Conservation (phyloP, 2,888 invertebrate species). For the Hemicrepidius hirtus region DNA sequence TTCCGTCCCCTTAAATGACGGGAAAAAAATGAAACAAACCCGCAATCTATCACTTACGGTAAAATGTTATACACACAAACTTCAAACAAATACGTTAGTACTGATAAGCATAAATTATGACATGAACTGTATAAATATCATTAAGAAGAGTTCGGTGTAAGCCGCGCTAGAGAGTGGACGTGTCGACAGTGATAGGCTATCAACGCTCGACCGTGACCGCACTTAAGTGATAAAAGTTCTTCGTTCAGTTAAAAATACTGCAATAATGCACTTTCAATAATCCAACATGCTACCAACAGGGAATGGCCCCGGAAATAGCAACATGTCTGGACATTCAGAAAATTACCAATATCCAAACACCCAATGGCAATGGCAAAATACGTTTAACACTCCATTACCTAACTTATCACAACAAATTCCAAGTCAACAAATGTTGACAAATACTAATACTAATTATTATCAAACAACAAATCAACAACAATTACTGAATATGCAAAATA, state of each 20-base stretch:
- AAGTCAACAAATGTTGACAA: neutral
- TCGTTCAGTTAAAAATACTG: neutral
- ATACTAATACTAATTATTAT: neutral
- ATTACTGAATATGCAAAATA: slow-evolving; percentile 2
- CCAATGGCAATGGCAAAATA: neutral
- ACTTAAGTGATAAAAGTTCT: neutral
- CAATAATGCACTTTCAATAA: neutral
- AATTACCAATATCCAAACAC: slow-evolving; percentile 5
- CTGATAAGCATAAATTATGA: too few species aligned
- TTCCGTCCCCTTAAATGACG: too few species aligned
- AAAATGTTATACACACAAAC: too few species aligned
- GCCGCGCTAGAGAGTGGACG: neutral
- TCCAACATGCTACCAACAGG: neutral
- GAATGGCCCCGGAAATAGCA: neutral
- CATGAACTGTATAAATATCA: too few species aligned
- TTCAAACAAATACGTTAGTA: too few species aligned
- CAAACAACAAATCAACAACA: neutral
- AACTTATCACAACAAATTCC: neutral
- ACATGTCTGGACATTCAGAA: neutral
- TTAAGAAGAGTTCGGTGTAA: too few species aligned
- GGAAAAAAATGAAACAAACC: too few species aligned
- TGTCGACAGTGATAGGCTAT: slow-evolving; percentile 2
- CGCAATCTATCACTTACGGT: too few species aligned
- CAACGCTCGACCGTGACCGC: neutral
- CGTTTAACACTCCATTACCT: neutral